Evolutionary conservation across 2,888 invertebrate genomes (phyloP), one percentile per base, ranked within the genome.

Genomic region (Microplitis manilae): DNA sequence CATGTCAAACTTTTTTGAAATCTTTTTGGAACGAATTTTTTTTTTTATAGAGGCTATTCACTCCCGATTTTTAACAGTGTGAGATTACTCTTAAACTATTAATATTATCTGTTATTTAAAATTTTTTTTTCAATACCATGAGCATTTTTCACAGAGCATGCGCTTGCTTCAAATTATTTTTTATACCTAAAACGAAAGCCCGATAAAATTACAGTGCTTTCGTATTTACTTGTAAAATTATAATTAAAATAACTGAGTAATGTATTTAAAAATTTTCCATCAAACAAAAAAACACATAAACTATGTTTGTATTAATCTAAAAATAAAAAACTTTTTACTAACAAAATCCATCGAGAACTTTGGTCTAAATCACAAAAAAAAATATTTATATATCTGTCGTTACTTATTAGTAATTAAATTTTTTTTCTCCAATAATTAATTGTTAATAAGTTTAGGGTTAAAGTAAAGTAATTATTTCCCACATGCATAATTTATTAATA

Each of bases 121-220:
- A 70, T 7, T 41, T 9, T 41, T 50, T 50, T 20, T 69, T 20
- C 20, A 40, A 68, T 68, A 79, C 41, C 82, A 80, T 77, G 81
- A 79, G 77, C 81, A 81, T 83, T 68, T 81, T 78, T 50, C 30
- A 78, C 80, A 76, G 81, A 82, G 82, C 81, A 80, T 75, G 81
- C 41, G 71, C 84, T 83, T 82, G 84, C 86, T 83, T 86, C 87
- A 87, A 84, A 87, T 86, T 83, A 87, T 79, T 87, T 85, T 87
- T 86, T 87, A 86, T 83, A 87, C 86, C 87, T 87, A 87, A 85
- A 87, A 85, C 84, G 83, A 84, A 80, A 79, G 79, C 75, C 64
- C 38, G 67, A 15, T 60, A 15, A 71, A 6, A 76, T 59, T 60
- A 15, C 68, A 17, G 41, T 72, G 41, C 64, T 67, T 59, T 40